Evolutionary conservation across 2,888 invertebrate species (phyloP), one percentile per base, ranked within the genome.

Genomic region (Flexamia atlantica): DNA sequence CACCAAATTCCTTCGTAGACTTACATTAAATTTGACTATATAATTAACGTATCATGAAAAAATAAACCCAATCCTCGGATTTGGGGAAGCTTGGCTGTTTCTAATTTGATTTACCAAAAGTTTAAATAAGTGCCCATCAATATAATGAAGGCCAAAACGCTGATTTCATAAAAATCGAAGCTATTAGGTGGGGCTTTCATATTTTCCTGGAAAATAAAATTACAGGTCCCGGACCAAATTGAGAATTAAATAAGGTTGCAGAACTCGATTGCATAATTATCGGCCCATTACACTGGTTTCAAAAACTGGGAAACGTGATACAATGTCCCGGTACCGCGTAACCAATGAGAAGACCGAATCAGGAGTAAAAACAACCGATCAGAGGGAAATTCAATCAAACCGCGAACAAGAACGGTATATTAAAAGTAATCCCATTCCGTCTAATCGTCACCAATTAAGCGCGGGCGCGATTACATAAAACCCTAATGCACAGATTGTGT

Each of bases 201-300:
- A 76, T 76, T 76, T 76, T 46, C 74, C 28, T 46, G 28, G 46
- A 76, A 76, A 23, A n/a, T 28, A 20, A 76, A 76, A 76, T 76
- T 76, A 76, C 74, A 28, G 46, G 28, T 17, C 74, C 2, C 25
- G 17, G 40, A 36, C 14, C 36, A 20, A 32, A 70, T 68, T 32
- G 5, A 68, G 68, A 30, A 68, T 68, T 68, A 30, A 68, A 30
- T 68, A 30, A 36, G 32, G 70, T 36, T 40, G 40, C 70, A 70
- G n/a, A 76, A 40, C 74, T 50, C 28, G 74, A 76, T 70, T 28
- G 46, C n/a, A n/a, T 36, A 20, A 79, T 79, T 79, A 79, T 57
- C 30, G 57, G 9, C 57, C 79, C 53, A 79, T 79, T 57, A 79
- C n/a, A 79, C 79, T 79, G 9, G 50, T 79, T 79, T 79, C 57